Evolutionary conservation across 2,888 invertebrate genomes (phyloP).

Genomic region (Tetragonula carbonaria): DNA sequence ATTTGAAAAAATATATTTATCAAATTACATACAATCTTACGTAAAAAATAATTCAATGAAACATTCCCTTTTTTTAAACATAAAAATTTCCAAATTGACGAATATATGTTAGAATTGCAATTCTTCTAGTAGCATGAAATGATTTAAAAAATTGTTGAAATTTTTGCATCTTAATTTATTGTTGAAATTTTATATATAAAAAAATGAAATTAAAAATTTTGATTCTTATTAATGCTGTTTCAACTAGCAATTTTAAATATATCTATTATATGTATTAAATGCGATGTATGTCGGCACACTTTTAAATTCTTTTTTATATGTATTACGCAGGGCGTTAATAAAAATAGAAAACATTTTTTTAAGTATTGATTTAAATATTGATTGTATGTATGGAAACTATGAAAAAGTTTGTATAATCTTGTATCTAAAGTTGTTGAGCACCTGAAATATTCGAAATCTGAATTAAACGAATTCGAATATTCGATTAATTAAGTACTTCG

Average conservation of each 20-base stretch:
- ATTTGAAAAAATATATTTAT: constrained; percentile 13
- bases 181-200: constrained; percentile 43
- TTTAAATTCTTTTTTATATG: constrained; percentile 8
- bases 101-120: constrained; percentile 9
- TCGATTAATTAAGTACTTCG: background rate
- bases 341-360: constrained; percentile 32
- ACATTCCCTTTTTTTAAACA: constrained; percentile 41
- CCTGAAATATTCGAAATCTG: background rate
- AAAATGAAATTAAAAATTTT: constrained; percentile 9
- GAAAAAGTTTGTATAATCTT: constrained; percentile 22
- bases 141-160: constrained; percentile 33
- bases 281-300: constrained; percentile 21
- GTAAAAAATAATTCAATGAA: constrained; percentile 25
- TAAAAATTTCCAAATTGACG: constrained; percentile 21
- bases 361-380: background rate
- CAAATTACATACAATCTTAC: background rate
- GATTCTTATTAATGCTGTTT: constrained; percentile 42
- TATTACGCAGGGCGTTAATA: constrained; percentile 35
- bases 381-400: constrained; percentile 8
- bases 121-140: constrained; percentile 2
- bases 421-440: background rate
- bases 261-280: constrained; percentile 19
- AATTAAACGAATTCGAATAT: background rate
- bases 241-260: constrained; percentile 29
- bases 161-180: constrained; percentile 53